Conservation (phyloP, 2,888 invertebrate species). For the Mimachlamys varia region DNA sequence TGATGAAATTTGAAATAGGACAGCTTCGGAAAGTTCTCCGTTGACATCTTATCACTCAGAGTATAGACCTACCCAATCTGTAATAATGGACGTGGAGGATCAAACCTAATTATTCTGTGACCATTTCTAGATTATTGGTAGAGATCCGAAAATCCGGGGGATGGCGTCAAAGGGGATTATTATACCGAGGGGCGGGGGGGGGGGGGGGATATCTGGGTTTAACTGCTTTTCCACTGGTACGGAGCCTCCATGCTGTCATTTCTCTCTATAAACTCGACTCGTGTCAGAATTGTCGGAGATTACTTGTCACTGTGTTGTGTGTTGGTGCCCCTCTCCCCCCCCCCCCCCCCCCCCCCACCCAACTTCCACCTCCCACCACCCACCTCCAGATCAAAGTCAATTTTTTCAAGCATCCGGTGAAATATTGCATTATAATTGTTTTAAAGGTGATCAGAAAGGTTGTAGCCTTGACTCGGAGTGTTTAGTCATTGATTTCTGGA, state of each 20-base stretch:
- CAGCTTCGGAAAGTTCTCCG: background rate
- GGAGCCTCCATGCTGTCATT: background rate
- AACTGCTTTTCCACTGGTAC: background rate
- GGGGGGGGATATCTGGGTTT: background rate
- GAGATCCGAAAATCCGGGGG: background rate
- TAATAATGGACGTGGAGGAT: background rate
- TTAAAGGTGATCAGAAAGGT: constrained; percentile 1
- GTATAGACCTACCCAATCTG: background rate
- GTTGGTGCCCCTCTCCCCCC: background rate
- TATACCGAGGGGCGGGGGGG: no score
- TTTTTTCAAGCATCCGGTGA: background rate
- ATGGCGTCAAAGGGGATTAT: background rate
- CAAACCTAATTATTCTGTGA: background rate
- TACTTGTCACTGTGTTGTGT: background rate
- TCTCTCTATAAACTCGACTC: background rate
- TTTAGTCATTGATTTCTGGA: background rate
- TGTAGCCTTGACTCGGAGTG: background rate
- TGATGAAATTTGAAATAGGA: constrained; percentile 24
- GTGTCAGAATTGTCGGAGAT: background rate
- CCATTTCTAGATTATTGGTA: background rate
- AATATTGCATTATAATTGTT: background rate
- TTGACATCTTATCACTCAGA: background rate
- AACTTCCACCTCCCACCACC: background rate
- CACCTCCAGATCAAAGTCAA: background rate
- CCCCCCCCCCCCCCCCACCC: background rate